phyloP scores from a whole-genome alignment of 2,113 vertebrate species.

The Pygoscelis antarcticus region DNA sequence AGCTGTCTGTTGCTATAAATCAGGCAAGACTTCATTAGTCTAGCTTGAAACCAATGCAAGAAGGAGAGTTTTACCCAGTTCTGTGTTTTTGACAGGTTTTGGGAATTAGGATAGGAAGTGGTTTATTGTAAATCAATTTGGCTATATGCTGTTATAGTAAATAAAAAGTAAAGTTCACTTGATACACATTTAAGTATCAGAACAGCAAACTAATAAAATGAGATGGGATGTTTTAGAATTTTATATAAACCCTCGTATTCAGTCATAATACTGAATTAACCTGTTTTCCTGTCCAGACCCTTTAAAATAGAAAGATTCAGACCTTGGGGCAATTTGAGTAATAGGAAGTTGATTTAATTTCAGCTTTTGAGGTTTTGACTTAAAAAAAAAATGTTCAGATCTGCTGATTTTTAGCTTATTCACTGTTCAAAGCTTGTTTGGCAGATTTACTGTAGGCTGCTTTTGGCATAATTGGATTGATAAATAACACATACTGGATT shows the following conservation, averaged over 20 bases:
- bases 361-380: background rate
- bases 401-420: background rate
- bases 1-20: background rate
- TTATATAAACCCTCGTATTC: background rate
- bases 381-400: background rate
- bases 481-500: background rate
- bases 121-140: constrained; percentile 13
- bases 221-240: background rate
- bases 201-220: background rate
- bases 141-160: background rate
- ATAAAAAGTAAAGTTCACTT: background rate
- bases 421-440: background rate
- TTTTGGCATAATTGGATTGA: constrained; percentile 14
- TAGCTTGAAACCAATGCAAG: background rate
- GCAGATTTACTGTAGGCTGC: background rate
- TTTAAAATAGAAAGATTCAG: background rate
- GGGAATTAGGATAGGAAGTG: background rate
- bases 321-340: background rate
- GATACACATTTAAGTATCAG: background rate
- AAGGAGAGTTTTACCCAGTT: background rate
- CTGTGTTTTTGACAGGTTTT: background rate
- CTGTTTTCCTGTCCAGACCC: background rate
- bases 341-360: background rate
- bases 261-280: background rate
- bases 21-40: background rate